Evolutionary conservation across 1,140 invertebrate genomes (phyloP).

Genomic region (Rhagoletis zephyria): DNA sequence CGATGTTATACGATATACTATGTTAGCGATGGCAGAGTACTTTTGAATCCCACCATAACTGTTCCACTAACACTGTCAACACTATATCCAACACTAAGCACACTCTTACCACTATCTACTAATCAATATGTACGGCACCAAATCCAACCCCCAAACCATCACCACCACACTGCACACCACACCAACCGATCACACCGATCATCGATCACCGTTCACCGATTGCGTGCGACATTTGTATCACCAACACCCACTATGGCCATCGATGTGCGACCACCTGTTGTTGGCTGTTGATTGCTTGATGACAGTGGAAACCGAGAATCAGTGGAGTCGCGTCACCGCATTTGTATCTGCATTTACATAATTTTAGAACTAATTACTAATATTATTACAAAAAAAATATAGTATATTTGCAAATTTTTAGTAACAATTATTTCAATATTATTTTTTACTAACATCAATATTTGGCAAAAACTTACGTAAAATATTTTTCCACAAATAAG

Average conservation of each 20-base stretch:
- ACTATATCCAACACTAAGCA: background rate
- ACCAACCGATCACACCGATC: too few relatives aligned
- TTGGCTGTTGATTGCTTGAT: slow-evolving; percentile 10
- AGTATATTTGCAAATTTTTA: background rate
- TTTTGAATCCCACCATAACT: background rate
- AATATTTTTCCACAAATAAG: background rate
- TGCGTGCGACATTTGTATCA: slow-evolving; percentile 27
- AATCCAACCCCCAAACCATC: slow-evolving; percentile 7
- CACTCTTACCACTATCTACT: slow-evolving; percentile 13
- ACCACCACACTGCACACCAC: too few relatives aligned
- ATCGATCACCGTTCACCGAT: background rate
- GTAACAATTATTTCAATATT: background rate
- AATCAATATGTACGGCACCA: slow-evolving; percentile 23
- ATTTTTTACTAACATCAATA: background rate
- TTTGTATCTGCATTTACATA: slow-evolving; percentile 32
- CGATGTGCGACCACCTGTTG: background rate
- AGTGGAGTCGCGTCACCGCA: slow-evolving; percentile 10
- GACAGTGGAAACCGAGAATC: background rate
- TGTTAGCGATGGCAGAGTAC: background rate
- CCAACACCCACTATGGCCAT: background rate
- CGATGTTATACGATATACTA: too few relatives aligned
- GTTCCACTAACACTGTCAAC: slow-evolving; percentile 21
- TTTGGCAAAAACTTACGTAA: background rate
- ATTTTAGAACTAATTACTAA: slow-evolving; percentile 3
- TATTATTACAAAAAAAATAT: background rate